A percentile compares a stretch with the other conserved stretches of the same genome.
Evolutionary conservation across 2,113 vertebrate genomes (phyloP).

Genomic region (Spermophilus dauricus): DNA sequence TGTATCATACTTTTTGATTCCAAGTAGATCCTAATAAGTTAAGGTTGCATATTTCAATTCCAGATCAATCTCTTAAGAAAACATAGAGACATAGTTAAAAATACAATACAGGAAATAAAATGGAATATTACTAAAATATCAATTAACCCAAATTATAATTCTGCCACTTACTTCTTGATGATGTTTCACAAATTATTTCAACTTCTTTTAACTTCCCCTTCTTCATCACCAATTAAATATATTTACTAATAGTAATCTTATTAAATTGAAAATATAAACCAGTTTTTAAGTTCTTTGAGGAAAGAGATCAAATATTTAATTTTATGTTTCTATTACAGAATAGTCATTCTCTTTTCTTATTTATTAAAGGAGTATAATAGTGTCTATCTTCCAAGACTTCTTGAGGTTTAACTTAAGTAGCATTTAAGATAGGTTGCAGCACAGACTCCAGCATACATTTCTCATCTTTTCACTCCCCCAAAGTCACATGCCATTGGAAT

Average conservation of each 20-base stretch:
- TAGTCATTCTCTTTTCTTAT: conserved; percentile 5
- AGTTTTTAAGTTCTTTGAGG: neutral
- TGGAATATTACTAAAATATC: neutral
- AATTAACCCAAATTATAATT: neutral
- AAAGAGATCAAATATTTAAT: neutral
- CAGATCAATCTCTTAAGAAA: neutral
- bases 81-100: neutral
- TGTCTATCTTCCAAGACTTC: neutral
- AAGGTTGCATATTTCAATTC: neutral
- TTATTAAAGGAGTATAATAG: neutral
- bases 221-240: neutral
- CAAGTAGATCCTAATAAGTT: neutral
- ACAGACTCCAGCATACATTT: neutral
- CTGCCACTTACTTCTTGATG: neutral
- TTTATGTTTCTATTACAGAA: neutral
- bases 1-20: neutral
- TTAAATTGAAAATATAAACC: neutral
- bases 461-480: neutral
- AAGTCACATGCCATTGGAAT: neutral
- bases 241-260: conserved; percentile 44
- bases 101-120: conserved; percentile 14
- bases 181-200: neutral
- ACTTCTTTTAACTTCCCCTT: conserved; percentile 28
- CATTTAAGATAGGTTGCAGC: neutral
- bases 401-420: neutral